These are phyloP conservation scores for Atethmia centrago DNA, from an alignment of 2,888 invertebrate genomes.

Conservation along the genomic window DNA sequence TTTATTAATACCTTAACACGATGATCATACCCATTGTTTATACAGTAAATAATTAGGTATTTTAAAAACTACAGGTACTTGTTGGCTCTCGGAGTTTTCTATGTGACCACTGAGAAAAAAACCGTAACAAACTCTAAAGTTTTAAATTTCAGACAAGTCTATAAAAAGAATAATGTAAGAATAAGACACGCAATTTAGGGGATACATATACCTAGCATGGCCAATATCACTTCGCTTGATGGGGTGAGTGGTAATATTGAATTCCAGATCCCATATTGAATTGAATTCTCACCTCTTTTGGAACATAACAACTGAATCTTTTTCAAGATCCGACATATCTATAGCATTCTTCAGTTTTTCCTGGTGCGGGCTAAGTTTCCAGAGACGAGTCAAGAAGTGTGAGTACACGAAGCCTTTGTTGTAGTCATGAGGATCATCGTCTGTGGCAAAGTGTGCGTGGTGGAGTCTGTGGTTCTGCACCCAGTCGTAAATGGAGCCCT, in stretches of 20 bases:
- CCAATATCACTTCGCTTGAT: neutral
- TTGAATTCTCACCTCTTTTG: conserved; percentile 92
- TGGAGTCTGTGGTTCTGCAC: conserved; percentile 95
- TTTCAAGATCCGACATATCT: conserved; percentile 95
- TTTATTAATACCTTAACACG: neutral
- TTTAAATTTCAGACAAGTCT: neutral
- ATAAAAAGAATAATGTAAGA: neutral
- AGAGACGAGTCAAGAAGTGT: conserved; percentile 93
- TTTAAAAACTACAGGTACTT: neutral
- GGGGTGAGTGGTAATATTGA: neutral
- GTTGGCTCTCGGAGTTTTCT: neutral
- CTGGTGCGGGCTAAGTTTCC: conserved; percentile 92
- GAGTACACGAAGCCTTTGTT: conserved; percentile 95
- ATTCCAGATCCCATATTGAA: neutral
- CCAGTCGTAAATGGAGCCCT: conserved; percentile 97
- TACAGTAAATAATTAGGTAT: neutral
- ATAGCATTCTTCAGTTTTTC: conserved; percentile 92
- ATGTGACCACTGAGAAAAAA: neutral
- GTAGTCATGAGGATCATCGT: conserved; percentile 95
- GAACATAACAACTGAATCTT: conserved; percentile 94
- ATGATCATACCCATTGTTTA: neutral
- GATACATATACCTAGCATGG: neutral
- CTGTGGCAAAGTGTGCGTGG: conserved; percentile 94
- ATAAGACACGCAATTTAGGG: neutral
- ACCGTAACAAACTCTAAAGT: too few species aligned